phyloP scores from a whole-genome alignment of 2,888 invertebrate genomes.

The Eupsilia transversa region DNA sequence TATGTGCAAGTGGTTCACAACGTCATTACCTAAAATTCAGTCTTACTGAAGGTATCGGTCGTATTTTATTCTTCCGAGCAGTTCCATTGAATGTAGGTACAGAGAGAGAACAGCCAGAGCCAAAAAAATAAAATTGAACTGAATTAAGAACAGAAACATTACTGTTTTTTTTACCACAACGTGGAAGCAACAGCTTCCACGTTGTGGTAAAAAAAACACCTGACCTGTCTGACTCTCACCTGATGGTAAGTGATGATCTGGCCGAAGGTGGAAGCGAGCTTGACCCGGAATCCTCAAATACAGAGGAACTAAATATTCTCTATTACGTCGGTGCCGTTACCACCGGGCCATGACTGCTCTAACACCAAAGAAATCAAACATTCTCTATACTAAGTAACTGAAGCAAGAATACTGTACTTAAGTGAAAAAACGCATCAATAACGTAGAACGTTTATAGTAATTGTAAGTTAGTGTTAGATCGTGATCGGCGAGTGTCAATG shows the following conservation, averaged over 20 bases:
- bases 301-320: no score
- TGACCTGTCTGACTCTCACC: no score
- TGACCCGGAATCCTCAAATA: no score
- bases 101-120: not conserved
- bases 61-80: not conserved
- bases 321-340: no score
- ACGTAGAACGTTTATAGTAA: slow-evolving; percentile 69
- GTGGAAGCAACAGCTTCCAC: no score
- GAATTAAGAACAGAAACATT: not conserved
- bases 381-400: not conserved
- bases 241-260: no score
- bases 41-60: not conserved
- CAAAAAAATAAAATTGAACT: no score
- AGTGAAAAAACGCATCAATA: slow-evolving; percentile 65
- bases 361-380: not conserved
- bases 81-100: not conserved
- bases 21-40: not conserved
- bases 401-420: slow-evolving; percentile 20
- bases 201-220: no score
- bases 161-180: no score
- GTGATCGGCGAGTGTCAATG: slow-evolving; percentile 74
- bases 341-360: no score
- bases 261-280: no score
- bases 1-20: not conserved
- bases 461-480: slow-evolving; percentile 73